Conservation (phyloP, 1,140 invertebrate species). For the Mya arenaria region DNA sequence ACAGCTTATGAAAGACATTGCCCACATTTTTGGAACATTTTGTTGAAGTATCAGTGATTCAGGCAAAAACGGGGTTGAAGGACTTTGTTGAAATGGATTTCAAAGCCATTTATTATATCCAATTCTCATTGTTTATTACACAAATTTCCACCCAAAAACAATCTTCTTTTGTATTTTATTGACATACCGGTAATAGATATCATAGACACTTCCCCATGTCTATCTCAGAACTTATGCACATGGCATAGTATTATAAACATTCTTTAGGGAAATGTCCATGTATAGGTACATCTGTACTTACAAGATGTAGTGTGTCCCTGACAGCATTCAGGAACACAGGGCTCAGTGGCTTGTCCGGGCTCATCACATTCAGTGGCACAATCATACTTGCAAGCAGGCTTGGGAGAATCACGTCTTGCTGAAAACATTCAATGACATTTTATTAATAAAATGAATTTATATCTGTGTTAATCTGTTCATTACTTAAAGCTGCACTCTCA, state of each 20-base stretch:
- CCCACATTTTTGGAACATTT: too few relatives aligned
- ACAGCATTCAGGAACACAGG: conserved; percentile 56
- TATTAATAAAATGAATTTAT: not conserved
- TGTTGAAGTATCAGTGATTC: too few relatives aligned
- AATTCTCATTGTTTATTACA: too few relatives aligned
- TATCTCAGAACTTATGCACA: not conserved
- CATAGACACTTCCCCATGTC: not conserved
- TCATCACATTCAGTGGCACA: conserved; percentile 62
- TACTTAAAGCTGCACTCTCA: too few relatives aligned
- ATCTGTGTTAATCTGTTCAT: not conserved
- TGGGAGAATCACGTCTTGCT: conserved; percentile 66
- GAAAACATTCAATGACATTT: conserved; percentile 11
- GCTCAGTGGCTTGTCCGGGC: conserved; percentile 58
- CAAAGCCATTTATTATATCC: too few relatives aligned
- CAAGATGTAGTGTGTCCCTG: conserved; percentile 63
- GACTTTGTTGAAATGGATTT: too few relatives aligned
- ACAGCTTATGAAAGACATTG: too few relatives aligned
- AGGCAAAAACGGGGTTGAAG: too few relatives aligned
- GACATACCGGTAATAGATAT: too few relatives aligned
- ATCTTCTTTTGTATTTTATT: not conserved
- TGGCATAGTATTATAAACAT: too few relatives aligned
- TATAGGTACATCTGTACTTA: conserved; percentile 33
- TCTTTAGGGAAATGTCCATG: not conserved
- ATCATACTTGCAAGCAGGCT: conserved; percentile 61
- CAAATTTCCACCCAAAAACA: not conserved